Evolutionary conservation across 2,888 invertebrate genomes (phyloP), one percentile per base, ranked within the genome.

Genomic region (Zygogramma bicolorata): DNA sequence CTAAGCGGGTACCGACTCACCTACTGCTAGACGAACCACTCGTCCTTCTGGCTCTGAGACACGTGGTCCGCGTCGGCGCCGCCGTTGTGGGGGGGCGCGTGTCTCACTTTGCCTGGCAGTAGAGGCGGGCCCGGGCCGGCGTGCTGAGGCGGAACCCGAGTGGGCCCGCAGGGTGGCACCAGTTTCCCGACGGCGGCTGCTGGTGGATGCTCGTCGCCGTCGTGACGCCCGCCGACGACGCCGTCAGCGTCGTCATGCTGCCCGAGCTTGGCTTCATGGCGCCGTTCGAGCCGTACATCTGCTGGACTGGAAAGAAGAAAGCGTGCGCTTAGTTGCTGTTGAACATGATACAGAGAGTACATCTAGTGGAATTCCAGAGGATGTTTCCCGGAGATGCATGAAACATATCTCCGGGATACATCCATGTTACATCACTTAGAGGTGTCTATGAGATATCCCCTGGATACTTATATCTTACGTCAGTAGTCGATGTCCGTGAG

Each of bases 151-250:
- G 87, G 87, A 87, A 88, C 88, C 88, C 88, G 82, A 85, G 86
- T 86, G 88, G 90, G 93, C 94, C 95, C 95, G 93, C 95, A 95
- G 95, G 96, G 95, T 92, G 95, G 93, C 91, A 92, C 95, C 94
- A 95, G 95, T 96, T 96, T 96, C 95, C 95, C 95, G 80, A n/a
- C n/a, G n/a, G n/a, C n/a, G n/a, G n/a, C n/a, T n/a, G 77, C 95
- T 94, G 93, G 65, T 69, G 74, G 95, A 94, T 93, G 62, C 87
- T 87, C 77, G 86, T 86, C 79, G 87, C 77, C 46, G 74, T 82
- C 70, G 85, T 86, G 76, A 80, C 80, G 68, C 79, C 77, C 81
- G 73, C 85, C 85, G 78, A 85, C 88, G 68, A 22, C 27, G 65
- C 73, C 85, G 88, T 86, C 83, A 88, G 84, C 83, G 88, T 88